Base-by-base conservation (phyloP, 2,888 invertebrate species). In the Ornithoptera priamus region DNA sequence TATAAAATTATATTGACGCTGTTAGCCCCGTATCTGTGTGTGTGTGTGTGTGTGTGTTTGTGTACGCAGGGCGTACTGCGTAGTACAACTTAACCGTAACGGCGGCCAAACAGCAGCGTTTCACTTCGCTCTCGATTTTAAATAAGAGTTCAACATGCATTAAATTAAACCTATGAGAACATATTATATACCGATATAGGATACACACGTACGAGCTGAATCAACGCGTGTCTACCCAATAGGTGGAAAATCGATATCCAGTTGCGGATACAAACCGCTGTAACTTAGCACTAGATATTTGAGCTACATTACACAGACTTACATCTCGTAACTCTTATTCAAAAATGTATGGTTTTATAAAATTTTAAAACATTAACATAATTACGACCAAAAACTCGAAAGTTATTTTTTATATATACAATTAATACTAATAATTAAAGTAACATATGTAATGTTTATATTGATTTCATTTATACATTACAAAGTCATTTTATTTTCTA, bases 221-320 rank as follows among this genome's bases (percentile, higher is more conserved):
- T 70, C 63, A 39, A 67, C 67, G 67, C 67, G 67, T 64, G 71
- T 71, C 68, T 67, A 72, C 61, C 60, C 69, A 71, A 67, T 68
- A 67, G 67, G 67, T 70, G 78, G 89, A 88, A 88, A 88, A 89
- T 87, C 86, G 85, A 89, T 89, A 86, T 82, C 77, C 80, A 81
- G 85, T 85, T 87, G 88, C 84, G 84, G 86, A 85, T 83, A 81
- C 74, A 80, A 84, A 89, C 89, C 88, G 76, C 89, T 88, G 87
- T 85, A 89, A 87, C 78, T 76, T 73, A 74, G 84, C 84, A 85
- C 86, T 83, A 73, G 77, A 75, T 76, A 79, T 78, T 76, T 72
- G 71, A 80, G 74, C 76, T 77, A 77, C 73, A 68, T 56, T 20
- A 42, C 60, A 68, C 69, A 62, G 36, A 62, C 65, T 68, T 57